Evolutionary conservation across 2,888 invertebrate genomes (phyloP).

Genomic region (Pheosia gnoma): DNA sequence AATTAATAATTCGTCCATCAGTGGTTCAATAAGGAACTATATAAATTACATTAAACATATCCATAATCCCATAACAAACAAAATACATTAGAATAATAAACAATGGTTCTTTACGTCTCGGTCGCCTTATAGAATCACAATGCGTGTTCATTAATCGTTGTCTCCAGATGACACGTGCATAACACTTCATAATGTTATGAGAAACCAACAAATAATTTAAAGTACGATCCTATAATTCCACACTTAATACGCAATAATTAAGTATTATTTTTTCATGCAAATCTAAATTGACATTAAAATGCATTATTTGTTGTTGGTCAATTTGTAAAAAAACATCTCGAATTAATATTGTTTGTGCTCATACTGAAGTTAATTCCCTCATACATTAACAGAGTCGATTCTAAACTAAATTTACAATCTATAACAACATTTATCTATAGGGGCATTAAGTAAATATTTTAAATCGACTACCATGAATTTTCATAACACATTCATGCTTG

Average conservation of each 20-base stretch:
- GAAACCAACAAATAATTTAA: not conserved
- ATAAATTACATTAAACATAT: slow-evolving; percentile 9
- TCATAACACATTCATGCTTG: too few species aligned
- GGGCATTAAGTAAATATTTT: too few species aligned
- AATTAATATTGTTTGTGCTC: too few species aligned
- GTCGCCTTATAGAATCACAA: not conserved
- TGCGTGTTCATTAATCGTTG: not conserved
- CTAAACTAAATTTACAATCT: too few species aligned
- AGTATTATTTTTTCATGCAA: too few species aligned
- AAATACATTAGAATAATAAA: slow-evolving; percentile 3
- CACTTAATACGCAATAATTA: too few species aligned
- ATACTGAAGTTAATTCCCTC: too few species aligned
- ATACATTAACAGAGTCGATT: too few species aligned
- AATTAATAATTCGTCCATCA: slow-evolving; percentile 5
- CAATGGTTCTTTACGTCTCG: not conserved
- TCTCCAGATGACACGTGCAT: too few species aligned
- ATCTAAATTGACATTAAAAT: slow-evolving; percentile 9
- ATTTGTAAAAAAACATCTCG: not conserved
- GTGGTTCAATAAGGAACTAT: slow-evolving; percentile 30
- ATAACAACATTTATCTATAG: too few species aligned
- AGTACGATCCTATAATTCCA: not conserved
- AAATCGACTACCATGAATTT: too few species aligned
- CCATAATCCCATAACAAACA: slow-evolving; percentile 2
- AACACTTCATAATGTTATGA: not conserved
- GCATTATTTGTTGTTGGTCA: not conserved